Percentiles rank a stretch among this genome's conserved stretches.
These are phyloP conservation scores for Coreius guichenoti DNA, from an alignment of 2,797 vertebrate genomes.

Conservation along the genomic window DNA sequence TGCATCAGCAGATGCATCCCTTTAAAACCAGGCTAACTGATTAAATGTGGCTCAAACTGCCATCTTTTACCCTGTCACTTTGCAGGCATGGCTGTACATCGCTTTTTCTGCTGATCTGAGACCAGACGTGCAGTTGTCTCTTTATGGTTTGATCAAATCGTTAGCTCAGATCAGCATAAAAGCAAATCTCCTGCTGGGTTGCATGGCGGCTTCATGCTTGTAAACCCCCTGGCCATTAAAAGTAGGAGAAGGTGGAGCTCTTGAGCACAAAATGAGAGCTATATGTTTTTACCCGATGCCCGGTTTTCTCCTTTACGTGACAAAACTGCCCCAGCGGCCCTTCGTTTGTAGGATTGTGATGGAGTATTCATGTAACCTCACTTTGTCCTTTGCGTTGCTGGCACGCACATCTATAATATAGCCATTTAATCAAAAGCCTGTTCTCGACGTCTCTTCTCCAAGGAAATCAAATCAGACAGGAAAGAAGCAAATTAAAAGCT, in stretches of 20 bases:
- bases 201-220: slow-evolving; percentile 38
- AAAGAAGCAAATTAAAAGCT: slow-evolving; percentile 47
- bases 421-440: slow-evolving; percentile 39
- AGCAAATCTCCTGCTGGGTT: slow-evolving; percentile 20
- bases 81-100: slow-evolving; percentile 23
- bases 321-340: not conserved
- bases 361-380: slow-evolving; percentile 51
- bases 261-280: not conserved
- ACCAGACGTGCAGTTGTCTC: slow-evolving; percentile 11
- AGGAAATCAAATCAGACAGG: slow-evolving; percentile 36
- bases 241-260: not conserved
- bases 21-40: slow-evolving; percentile 5
- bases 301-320: slow-evolving; percentile 14
- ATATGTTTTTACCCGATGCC: slow-evolving; percentile 4
- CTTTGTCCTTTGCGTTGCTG: slow-evolving; percentile 38
- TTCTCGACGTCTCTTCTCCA: not conserved
- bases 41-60: slow-evolving; percentile 15
- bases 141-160: slow-evolving; percentile 7
- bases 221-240: slow-evolving; percentile 12
- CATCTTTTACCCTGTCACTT: not conserved
- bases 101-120: slow-evolving; percentile 45
- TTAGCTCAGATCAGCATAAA: slow-evolving; percentile 38
- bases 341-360: slow-evolving; percentile 26
- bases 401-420: slow-evolving; percentile 48
- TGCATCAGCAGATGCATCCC: slow-evolving; percentile 26